Evolutionary conservation across 2,888 invertebrate species (phyloP).

Genomic region (Hydraecia micacea): DNA sequence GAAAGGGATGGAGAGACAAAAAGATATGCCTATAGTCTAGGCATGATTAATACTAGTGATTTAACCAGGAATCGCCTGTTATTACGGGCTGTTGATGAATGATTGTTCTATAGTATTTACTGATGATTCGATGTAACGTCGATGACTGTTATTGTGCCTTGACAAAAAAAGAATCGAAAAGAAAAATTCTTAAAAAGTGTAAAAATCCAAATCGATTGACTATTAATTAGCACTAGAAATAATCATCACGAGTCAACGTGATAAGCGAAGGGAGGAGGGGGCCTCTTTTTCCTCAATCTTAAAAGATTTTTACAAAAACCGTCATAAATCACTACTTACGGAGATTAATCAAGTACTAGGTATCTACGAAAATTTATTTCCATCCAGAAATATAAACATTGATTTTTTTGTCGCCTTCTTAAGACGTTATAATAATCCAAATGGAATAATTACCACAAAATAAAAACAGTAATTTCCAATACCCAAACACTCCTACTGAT

Average conservation of each 20-base stretch:
- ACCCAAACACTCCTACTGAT: neutral
- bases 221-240: neutral
- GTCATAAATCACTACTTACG: neutral
- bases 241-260: neutral
- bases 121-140: conserved; percentile 43
- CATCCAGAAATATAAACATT: neutral
- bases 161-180: no score
- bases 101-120: conserved; percentile 44
- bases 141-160: neutral
- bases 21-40: conserved; percentile 74
- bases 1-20: conserved; percentile 79
- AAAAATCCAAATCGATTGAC: no score
- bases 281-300: no score
- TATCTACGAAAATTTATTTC: neutral
- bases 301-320: neutral
- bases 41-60: conserved; percentile 78
- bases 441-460: neutral
- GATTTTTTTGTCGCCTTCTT: neutral
- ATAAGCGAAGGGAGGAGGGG: neutral
- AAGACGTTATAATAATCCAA: neutral
- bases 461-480: neutral
- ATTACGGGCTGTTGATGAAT: conserved; percentile 60
- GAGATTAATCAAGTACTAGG: neutral
- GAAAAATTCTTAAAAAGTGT: neutral
- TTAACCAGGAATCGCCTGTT: conserved; percentile 73